Conservation (phyloP, 2,888 invertebrate genomes). For the Agonopterix subpropinquella region DNA sequence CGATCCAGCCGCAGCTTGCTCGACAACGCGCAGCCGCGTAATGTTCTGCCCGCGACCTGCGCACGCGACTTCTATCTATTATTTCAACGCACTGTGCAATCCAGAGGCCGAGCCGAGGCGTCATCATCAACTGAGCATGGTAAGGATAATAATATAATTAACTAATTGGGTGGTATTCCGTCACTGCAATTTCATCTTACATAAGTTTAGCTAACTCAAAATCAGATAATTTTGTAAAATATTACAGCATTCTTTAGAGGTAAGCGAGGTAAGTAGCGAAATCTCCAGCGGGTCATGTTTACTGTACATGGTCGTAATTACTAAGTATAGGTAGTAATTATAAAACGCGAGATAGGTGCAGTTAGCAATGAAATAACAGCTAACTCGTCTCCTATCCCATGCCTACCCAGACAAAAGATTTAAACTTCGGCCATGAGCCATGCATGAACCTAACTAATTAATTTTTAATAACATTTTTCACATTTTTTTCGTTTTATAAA, state of each 20-base stretch:
- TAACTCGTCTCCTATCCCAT: no score
- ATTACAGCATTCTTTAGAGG: constrained; percentile 8
- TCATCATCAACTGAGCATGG: neutral
- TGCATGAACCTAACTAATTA: no score
- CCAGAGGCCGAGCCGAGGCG: neutral
- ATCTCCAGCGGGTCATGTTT: no score
- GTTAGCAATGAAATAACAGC: no score
- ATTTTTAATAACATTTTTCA: no score
- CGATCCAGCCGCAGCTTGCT: constrained; percentile 1
- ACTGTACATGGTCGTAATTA: no score
- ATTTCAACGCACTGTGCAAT: constrained; percentile 6
- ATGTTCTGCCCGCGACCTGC: neutral
- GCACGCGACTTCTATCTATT: constrained; percentile 4
- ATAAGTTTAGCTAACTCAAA: neutral
- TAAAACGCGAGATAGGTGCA: no score
- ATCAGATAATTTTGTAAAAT: constrained; percentile 8
- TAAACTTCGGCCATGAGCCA: no score
- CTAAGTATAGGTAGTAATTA: no score
- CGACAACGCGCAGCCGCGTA: constrained; percentile 3
- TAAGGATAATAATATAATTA: constrained; percentile 5
- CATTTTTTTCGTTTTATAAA: no score
- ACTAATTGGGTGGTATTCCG: neutral
- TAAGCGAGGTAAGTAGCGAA: no score
- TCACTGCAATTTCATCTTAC: neutral
- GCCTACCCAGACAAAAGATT: no score